Evolutionary conservation across 2,113 vertebrate species (phyloP).

Genomic region (Oxyura jamaicensis): DNA sequence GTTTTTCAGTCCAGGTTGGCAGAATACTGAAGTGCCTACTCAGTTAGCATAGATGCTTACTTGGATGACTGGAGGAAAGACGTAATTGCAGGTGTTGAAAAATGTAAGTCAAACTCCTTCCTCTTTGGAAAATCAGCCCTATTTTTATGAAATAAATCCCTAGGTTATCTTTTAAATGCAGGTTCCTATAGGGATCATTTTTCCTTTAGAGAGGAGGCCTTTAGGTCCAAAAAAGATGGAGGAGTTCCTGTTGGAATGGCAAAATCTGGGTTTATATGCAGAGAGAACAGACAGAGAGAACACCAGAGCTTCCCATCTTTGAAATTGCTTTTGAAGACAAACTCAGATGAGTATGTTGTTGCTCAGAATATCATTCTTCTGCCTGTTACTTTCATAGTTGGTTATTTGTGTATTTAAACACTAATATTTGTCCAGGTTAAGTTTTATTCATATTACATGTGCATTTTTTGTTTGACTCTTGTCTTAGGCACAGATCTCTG

Average conservation of each 20-base stretch:
- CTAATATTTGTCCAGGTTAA: not conserved
- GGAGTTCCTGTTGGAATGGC: not conserved
- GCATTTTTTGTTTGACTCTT: not conserved
- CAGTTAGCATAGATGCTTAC: conserved; percentile 39
- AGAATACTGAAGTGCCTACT: conserved; percentile 8
- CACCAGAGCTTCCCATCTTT: not conserved
- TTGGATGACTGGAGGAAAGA: conserved; percentile 5
- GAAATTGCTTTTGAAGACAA: not conserved
- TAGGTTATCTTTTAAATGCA: conserved; percentile 1
- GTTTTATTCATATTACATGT: not conserved
- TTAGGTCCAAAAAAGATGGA: not conserved
- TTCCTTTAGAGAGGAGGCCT: not conserved
- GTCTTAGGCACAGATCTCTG: not conserved
- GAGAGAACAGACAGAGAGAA: not conserved
- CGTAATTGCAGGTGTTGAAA: conserved; percentile 47
- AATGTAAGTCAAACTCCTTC: conserved; percentile 8
- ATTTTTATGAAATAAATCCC: conserved; percentile 20
- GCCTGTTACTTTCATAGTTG: not conserved
- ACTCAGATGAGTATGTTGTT: not conserved
- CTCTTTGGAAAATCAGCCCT: conserved; percentile 19
- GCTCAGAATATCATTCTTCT: not conserved
- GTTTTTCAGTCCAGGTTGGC: not conserved
- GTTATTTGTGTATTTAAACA: not conserved
- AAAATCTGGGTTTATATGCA: not conserved
- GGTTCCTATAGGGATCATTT: not conserved